Conservation (phyloP, 2,113 vertebrate genomes). For the Sprattus sprattus region DNA sequence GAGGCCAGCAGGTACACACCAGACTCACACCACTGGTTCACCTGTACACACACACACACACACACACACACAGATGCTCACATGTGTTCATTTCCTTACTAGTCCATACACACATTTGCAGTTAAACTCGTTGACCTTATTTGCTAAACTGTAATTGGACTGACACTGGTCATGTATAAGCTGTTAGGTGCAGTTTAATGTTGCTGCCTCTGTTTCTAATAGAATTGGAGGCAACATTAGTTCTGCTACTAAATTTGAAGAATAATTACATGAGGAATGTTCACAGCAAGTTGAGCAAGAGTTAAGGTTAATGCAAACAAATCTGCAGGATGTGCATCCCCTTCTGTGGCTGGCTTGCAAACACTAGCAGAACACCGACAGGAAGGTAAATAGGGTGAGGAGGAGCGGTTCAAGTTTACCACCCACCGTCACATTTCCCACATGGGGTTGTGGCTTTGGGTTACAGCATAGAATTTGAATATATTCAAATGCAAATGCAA, state of each 20-base stretch:
- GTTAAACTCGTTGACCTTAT: not conserved
- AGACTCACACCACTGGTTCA: slow-evolving; percentile 89
- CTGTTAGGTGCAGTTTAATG: not conserved
- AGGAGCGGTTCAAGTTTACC: not conserved
- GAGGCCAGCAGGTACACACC: slow-evolving; percentile 94
- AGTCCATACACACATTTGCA: not conserved
- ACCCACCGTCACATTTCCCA: not conserved
- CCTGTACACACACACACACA: slow-evolving; percentile 64
- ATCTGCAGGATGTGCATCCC: not conserved
- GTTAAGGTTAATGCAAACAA: not conserved
- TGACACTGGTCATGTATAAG: not conserved
- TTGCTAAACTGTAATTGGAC: not conserved
- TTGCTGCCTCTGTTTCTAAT: not conserved
- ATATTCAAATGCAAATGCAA: no score
- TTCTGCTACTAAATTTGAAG: not conserved
- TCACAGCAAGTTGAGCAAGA: not conserved
- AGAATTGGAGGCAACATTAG: not conserved
- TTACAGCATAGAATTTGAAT: no score
- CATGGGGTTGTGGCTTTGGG: no score
- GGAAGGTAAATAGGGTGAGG: no score
- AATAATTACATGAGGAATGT: not conserved
- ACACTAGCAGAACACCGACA: not conserved
- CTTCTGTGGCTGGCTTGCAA: no score
- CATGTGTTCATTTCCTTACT: not conserved
- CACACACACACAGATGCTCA: not conserved